Conservation (phyloP, 1,140 invertebrate species). For the Brachionus rotundiformis region DNA sequence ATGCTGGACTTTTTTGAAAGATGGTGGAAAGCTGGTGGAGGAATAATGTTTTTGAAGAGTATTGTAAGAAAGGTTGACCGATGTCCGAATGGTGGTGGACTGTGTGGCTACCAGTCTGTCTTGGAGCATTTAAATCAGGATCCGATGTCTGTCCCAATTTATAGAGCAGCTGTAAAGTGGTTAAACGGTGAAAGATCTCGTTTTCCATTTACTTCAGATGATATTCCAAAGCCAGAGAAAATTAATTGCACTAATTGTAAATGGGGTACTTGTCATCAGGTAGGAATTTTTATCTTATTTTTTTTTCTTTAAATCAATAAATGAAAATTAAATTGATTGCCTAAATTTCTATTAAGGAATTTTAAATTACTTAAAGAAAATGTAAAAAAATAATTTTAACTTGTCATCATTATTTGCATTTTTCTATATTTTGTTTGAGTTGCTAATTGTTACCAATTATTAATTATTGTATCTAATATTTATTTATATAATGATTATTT, state of each 20-base stretch:
- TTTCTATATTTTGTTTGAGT: no score
- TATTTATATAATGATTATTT: no score
- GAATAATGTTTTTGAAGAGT: slow-evolving; percentile 20
- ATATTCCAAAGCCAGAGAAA: slow-evolving; percentile 21
- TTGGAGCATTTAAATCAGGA: slow-evolving; percentile 56
- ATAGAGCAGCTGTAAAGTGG: slow-evolving; percentile 54
- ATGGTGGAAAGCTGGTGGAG: slow-evolving; percentile 27
- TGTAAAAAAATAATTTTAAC: no score
- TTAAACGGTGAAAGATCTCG: background rate
- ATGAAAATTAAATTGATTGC: no score
- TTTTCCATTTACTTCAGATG: slow-evolving; percentile 30
- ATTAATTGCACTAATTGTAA: slow-evolving; percentile 6
- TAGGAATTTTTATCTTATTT: no score
- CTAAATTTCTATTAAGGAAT: no score
- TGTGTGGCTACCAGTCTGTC: slow-evolving; percentile 57
- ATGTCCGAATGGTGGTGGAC: slow-evolving; percentile 13
- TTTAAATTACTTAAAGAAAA: no score
- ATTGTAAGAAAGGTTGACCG: background rate
- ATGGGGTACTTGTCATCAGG: slow-evolving; percentile 26
- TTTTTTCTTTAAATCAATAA: no score
- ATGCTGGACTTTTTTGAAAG: slow-evolving; percentile 13
- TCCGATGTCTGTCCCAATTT: slow-evolving; percentile 55
- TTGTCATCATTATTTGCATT: no score
- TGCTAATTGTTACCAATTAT: no score
- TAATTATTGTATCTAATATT: no score